These are phyloP conservation scores for Belonocnema kinseyi DNA, from an alignment of 1,140 invertebrate genomes.

Conservation along the genomic window DNA sequence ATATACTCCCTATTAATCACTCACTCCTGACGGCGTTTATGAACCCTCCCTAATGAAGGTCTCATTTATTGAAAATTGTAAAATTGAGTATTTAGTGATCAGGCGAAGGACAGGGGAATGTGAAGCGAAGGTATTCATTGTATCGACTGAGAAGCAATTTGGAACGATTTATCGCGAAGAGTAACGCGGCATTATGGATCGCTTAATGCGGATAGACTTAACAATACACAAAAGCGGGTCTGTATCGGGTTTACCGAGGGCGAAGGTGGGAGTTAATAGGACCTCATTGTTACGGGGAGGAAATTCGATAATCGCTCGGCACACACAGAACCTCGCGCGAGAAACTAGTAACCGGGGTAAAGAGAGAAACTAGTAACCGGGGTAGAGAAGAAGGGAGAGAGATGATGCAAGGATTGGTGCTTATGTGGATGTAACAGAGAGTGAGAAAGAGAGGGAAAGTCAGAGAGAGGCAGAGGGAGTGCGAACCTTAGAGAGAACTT, in stretches of 20 bases:
- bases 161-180: conserved; percentile 71
- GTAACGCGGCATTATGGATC: conserved; percentile 72
- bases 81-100: not conserved
- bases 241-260: conserved; percentile 70
- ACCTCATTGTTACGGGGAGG: conserved; percentile 75
- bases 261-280: conserved; percentile 75
- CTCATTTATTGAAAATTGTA: not conserved
- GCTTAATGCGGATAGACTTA: conserved; percentile 74
- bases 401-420: conserved; percentile 31
- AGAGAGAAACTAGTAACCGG: conserved; percentile 24
- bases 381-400: conserved; percentile 32
- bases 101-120: conserved; percentile 12
- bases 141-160: conserved; percentile 65
- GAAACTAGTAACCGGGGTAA: conserved; percentile 52
- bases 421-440: conserved; percentile 44
- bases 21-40: too few species aligned
- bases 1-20: too few species aligned
- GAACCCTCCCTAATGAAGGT: too few species aligned
- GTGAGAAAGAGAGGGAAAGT: conserved; percentile 53
- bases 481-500: conserved; percentile 73
- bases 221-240: conserved; percentile 74
- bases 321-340: conserved; percentile 68
- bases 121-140: conserved; percentile 52
- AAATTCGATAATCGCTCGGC: conserved; percentile 76
- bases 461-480: conserved; percentile 48